These are phyloP conservation scores for Hydriomena furcata DNA, from an alignment of 2,888 invertebrate species.

Conservation along the genomic window DNA sequence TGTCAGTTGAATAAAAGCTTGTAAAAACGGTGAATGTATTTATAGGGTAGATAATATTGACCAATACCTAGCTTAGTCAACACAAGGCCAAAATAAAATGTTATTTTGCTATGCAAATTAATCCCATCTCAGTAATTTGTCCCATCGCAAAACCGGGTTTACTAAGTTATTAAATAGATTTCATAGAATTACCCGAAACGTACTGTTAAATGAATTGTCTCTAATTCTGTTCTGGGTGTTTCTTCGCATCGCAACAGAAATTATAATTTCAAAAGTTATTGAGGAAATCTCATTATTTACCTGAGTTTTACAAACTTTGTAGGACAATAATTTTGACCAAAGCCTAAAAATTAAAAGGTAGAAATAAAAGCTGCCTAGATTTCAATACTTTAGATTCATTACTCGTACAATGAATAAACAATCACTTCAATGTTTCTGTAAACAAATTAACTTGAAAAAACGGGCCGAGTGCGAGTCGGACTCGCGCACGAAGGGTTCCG, in stretches of 20 bases:
- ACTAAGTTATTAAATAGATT: conserved; percentile 1
- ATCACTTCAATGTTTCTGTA: too few relatives aligned
- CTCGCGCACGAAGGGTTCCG: too few relatives aligned
- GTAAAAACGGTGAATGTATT: too few relatives aligned
- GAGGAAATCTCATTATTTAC: not conserved
- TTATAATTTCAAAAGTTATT: not conserved
- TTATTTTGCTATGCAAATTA: conserved; percentile 2
- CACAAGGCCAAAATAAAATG: conserved; percentile 1
- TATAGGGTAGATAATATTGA: not conserved
- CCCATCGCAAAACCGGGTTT: conserved; percentile 1
- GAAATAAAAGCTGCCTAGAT: too few relatives aligned
- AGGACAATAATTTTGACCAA: too few relatives aligned
- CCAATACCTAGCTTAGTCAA: not conserved
- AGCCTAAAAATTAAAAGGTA: too few relatives aligned
- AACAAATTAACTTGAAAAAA: too few relatives aligned
- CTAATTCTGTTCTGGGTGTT: conserved; percentile 1
- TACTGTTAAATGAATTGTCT: conserved; percentile 4
- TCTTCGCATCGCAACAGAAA: not conserved
- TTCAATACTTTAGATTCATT: too few relatives aligned
- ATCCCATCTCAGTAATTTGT: not conserved
- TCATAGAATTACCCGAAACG: conserved; percentile 1
- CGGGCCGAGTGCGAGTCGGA: too few relatives aligned
- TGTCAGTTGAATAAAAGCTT: too few relatives aligned
- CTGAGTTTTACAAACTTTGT: too few relatives aligned
- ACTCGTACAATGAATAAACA: too few relatives aligned